phyloP scores from a whole-genome alignment of 2,797 vertebrate genomes.

The Cetoscarus ocellatus region DNA sequence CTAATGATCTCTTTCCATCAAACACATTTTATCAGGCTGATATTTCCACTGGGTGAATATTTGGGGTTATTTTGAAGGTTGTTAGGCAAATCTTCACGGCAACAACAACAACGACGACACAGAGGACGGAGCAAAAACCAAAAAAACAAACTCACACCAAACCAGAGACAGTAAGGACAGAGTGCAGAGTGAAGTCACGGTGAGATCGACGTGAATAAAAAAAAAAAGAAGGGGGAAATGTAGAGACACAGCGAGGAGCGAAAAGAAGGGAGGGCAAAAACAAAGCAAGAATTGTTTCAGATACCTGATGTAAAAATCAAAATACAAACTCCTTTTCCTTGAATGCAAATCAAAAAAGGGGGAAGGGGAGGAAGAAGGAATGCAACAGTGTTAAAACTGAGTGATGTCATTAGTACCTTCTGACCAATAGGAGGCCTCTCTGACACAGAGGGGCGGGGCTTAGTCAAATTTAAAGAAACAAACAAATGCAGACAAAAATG shows the following conservation, averaged over 20 bases:
- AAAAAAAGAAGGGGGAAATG: constrained; percentile 47
- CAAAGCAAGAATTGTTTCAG: constrained; percentile 81
- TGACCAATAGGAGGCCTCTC: constrained; percentile 61
- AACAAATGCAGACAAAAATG: constrained; percentile 56
- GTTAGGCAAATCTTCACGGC: constrained; percentile 79
- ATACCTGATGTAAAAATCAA: constrained; percentile 99
- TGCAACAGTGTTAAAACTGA: constrained; percentile 78
- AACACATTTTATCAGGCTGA: not conserved
- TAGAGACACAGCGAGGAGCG: constrained; percentile 73
- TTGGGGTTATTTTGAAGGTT: constrained; percentile 58
- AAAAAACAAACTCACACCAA: constrained; percentile 58
- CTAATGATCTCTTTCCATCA: not conserved
- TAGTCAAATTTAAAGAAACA: constrained; percentile 57
- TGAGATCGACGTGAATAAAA: constrained; percentile 57
- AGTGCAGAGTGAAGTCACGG: constrained; percentile 68
- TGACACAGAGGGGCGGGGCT: constrained; percentile 48
- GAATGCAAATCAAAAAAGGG: constrained; percentile 92
- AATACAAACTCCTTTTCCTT: constrained; percentile 99
- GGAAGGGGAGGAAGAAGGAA: constrained; percentile 80
- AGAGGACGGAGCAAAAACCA: constrained; percentile 61
- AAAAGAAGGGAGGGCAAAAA: constrained; percentile 48
- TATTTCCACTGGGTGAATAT: constrained; percentile 4
- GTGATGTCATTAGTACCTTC: constrained; percentile 51
- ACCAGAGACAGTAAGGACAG: constrained; percentile 72
- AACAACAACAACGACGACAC: constrained; percentile 53